phyloP scores from a whole-genome alignment of 2,113 vertebrate genomes.

The Calyptomena viridis region DNA sequence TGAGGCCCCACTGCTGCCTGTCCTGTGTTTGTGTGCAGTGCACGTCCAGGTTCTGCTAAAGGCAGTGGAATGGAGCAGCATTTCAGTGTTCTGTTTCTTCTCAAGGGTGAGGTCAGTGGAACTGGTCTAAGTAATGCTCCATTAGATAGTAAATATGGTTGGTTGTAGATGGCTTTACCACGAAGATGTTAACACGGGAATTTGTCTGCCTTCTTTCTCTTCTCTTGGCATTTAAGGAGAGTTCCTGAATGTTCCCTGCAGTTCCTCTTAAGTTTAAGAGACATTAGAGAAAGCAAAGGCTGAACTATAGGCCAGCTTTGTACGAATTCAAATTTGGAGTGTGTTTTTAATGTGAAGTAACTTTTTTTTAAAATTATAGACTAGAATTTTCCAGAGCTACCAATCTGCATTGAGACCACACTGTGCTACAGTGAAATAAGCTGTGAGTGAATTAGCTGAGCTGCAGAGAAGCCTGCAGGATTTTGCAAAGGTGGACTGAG shows the following conservation, averaged over 20 bases:
- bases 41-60: not conserved
- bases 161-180: not conserved
- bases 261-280: not conserved
- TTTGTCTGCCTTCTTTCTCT: not conserved
- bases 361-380: not conserved
- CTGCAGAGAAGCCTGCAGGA: not conserved
- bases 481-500: not conserved
- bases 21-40: not conserved
- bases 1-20: fast-evolving
- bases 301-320: not conserved
- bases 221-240: not conserved
- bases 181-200: not conserved
- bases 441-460: not conserved
- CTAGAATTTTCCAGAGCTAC: not conserved
- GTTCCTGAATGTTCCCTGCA: not conserved
- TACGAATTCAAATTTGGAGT: not conserved
- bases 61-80: not conserved
- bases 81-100: not conserved
- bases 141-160: not conserved
- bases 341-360: not conserved
- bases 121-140: not conserved
- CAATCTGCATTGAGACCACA: not conserved
- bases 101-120: not conserved
- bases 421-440: not conserved
- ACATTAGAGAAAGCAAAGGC: not conserved